A percentile compares a stretch with the other conserved stretches of the same genome.
phyloP scores from a whole-genome alignment of 1,140 invertebrate genomes.

The Ips typographus region DNA sequence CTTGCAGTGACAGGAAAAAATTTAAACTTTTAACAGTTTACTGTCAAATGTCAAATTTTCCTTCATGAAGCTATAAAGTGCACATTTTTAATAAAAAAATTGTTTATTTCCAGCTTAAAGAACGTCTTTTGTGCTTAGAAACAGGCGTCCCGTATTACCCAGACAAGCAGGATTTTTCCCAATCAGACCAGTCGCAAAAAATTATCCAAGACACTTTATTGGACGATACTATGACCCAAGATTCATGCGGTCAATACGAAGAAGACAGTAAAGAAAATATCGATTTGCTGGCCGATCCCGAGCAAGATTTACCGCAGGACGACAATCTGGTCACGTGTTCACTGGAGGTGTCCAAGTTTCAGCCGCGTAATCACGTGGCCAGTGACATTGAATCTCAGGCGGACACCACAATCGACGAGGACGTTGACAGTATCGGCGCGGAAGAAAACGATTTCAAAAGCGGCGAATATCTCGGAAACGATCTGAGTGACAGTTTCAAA shows the following conservation, averaged over 20 bases:
- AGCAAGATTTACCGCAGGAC: constrained; percentile 14
- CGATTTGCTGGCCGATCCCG: constrained; percentile 28
- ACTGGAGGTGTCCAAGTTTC: constrained; percentile 35
- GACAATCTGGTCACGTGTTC: constrained; percentile 38
- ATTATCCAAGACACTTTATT: constrained; percentile 26
- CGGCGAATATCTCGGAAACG: constrained; percentile 29
- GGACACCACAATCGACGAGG: constrained; percentile 21
- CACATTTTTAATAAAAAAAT: neutral
- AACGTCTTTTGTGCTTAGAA: constrained; percentile 59
- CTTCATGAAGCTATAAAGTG: too few relatives aligned
- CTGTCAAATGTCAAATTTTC: neutral
- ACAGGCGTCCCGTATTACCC: constrained; percentile 55
- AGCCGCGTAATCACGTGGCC: constrained; percentile 9
- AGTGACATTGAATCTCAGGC: constrained; percentile 42
- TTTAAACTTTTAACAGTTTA: neutral
- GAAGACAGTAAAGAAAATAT: constrained; percentile 44
- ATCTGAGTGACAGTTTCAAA: constrained; percentile 40
- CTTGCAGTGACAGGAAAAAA: too few relatives aligned
- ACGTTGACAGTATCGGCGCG: constrained; percentile 26
- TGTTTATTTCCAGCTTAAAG: constrained; percentile 55
- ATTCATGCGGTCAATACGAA: constrained; percentile 39
- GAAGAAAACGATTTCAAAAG: constrained; percentile 36
- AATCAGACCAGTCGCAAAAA: constrained; percentile 10
- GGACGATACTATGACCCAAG: constrained; percentile 48
- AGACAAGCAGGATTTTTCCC: constrained; percentile 29